Evolutionary conservation across 2,888 invertebrate species (phyloP), one percentile per base, ranked within the genome.

Genomic region (Conistra vaccinii): DNA sequence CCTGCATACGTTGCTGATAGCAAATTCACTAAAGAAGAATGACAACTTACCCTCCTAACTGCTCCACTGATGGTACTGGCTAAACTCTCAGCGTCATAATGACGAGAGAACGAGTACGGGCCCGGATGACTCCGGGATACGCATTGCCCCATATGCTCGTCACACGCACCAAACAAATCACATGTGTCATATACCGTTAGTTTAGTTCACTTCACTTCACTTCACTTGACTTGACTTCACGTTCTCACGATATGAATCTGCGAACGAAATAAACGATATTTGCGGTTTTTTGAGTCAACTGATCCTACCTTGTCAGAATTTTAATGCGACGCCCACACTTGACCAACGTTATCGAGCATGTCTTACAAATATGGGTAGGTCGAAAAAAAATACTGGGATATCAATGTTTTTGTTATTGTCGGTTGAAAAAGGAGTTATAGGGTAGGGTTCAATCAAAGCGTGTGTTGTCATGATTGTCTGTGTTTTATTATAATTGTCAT

Each of bases 71-170:
- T 88, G 85, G 93, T 94, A 90, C 96, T 96, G 65, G 94, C 95
- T 73, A 96, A 85, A 85, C 96, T 96, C 83, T 96, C 95, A 39
- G 95, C 94, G 88, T 96, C 96, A 90, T 95, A 96, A 82, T 96
- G 96, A 76, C 96, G 93, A 68, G 94, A 91, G 86, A 95, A 95
- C 76, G 93, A 92, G 88, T 95, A 95, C 76, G 96, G 92, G 93
- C 96, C 96, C 94, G 95, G 95, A 92, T 95, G 92, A 90, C 94
- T 94, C 95, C 97, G 97, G 96, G 98, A 98, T 96, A 97, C 97
- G 96, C 98, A 98, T 97, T 98, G 98, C 97, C 98, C 98, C 98
- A 98, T 98, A 97, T 90, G 97, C 94, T 90, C 91, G 92, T 84
- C 86, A 88, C 88, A 83, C 32, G 74, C 83, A 88, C 86, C 85